Evolutionary conservation across 2,888 invertebrate species (phyloP).

Genomic region (Nemoura dubitans): DNA sequence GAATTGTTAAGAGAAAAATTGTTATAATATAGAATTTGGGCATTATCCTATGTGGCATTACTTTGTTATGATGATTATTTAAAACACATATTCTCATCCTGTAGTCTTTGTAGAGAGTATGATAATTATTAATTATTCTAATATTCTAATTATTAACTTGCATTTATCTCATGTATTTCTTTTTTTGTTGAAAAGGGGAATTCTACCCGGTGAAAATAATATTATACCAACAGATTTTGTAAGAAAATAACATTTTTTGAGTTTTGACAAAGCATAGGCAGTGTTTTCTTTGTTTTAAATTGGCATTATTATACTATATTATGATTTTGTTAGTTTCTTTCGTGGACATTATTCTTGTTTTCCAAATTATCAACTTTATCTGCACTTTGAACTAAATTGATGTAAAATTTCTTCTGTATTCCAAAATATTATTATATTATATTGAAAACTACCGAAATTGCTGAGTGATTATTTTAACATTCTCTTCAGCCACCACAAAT

Average conservation of each 20-base stretch:
- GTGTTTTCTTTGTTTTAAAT: neutral
- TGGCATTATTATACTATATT: neutral
- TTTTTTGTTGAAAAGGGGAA: neutral
- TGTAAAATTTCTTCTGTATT: constrained; percentile 42
- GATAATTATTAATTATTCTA: constrained; percentile 1
- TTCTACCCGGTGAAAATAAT: neutral
- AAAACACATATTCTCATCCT: neutral
- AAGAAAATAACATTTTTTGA: constrained; percentile 28
- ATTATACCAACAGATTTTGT: constrained; percentile 10
- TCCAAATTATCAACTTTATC: constrained; percentile 28
- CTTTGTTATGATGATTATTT: constrained; percentile 10
- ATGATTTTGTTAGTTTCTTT: neutral
- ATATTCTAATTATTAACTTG: constrained; percentile 20
- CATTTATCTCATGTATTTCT: neutral
- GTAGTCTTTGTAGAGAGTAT: neutral
- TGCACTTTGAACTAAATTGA: constrained; percentile 46
- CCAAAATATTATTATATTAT: constrained; percentile 39
- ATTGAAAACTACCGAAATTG: constrained; percentile 16
- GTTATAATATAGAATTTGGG: constrained; percentile 44
- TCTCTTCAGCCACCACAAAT: no score
- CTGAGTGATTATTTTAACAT: no score
- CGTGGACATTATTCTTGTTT: neutral
- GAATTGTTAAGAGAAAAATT: neutral
- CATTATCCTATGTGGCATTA: constrained; percentile 27
- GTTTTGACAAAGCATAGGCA: neutral